Conservation (phyloP, 2,888 invertebrate species). For the Azorinus chamasolen region DNA sequence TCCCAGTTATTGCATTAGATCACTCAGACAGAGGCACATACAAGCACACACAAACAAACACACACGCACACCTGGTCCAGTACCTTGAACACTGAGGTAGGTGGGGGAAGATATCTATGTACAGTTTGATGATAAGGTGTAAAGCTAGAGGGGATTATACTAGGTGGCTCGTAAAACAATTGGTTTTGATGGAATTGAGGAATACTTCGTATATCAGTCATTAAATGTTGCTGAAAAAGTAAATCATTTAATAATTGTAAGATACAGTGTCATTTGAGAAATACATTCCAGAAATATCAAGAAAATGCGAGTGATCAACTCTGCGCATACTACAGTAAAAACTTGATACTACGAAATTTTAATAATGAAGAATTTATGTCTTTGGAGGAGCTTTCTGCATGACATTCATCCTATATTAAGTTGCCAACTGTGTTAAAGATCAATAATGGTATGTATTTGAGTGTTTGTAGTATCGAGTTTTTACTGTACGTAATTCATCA, state of each 20-base stretch:
- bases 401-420: too few relatives aligned
- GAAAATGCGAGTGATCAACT: too few relatives aligned
- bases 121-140: slow-evolving; percentile 32
- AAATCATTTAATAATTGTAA: background rate
- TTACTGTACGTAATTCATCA: too few relatives aligned
- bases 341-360: too few relatives aligned
- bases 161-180: slow-evolving; percentile 59
- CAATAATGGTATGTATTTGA: too few relatives aligned
- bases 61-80: slow-evolving; percentile 1
- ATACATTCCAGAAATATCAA: too few relatives aligned
- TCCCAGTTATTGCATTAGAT: background rate
- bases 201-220: slow-evolving; percentile 42
- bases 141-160: slow-evolving; percentile 3
- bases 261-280: too few relatives aligned
- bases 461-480: too few relatives aligned
- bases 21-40: background rate
- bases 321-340: too few relatives aligned
- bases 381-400: too few relatives aligned
- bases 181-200: slow-evolving; percentile 62
- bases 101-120: slow-evolving; percentile 51
- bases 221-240: slow-evolving; percentile 43
- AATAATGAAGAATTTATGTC: too few relatives aligned
- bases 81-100: slow-evolving; percentile 66
- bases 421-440: too few relatives aligned
- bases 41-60: background rate